Base-by-base conservation (phyloP, 2,113 vertebrate species). In the Panthera tigris region DNA sequence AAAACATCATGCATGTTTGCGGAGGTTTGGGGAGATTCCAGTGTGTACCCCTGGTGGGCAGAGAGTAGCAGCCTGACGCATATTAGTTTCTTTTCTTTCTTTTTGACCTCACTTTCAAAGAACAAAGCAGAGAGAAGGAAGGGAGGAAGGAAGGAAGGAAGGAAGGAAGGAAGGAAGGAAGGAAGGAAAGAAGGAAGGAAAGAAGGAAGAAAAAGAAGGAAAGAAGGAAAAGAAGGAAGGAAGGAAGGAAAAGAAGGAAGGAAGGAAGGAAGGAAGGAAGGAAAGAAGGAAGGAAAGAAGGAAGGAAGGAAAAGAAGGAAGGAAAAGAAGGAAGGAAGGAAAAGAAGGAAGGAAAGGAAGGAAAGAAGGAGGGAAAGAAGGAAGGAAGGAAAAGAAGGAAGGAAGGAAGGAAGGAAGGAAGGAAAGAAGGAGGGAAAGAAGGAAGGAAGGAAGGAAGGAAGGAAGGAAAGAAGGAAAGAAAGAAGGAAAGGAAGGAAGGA, bases 221-320 rank as follows among this genome's bases (percentile, higher is more conserved):
- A n/a, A n/a, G n/a, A n/a, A n/a, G n/a, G n/a, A n/a, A n/a, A n/a
- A n/a, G n/a, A n/a, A n/a, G n/a, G n/a, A n/a, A n/a, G n/a, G n/a
- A n/a, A n/a, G n/a, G n/a, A n/a, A n/a, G n/a, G 1, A 5, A 14
- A 14, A 10, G 23, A 18, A n/a, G 0, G 55, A 8, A 36, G 15
- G 19, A 4, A 41, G 45, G 6, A 1, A 55, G 10, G 18, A 2
- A 4, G 21, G 3, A 0, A 18, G 7, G 7, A 1, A 16, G 1
- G 4, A 7, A 45, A 1, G 25, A 0, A 12, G 1, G 27, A 1
- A 4, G n/a, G n/a, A n/a, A n/a, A n/a, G n/a, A n/a, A n/a, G n/a
- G n/a, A n/a, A n/a, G n/a, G n/a, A n/a, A n/a, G n/a, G n/a, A n/a
- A n/a, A n/a, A n/a, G n/a, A n/a, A n/a, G n/a, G n/a, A n/a, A n/a